Conservation (phyloP, 2,113 vertebrate species). For the Tachycineta bicolor region DNA sequence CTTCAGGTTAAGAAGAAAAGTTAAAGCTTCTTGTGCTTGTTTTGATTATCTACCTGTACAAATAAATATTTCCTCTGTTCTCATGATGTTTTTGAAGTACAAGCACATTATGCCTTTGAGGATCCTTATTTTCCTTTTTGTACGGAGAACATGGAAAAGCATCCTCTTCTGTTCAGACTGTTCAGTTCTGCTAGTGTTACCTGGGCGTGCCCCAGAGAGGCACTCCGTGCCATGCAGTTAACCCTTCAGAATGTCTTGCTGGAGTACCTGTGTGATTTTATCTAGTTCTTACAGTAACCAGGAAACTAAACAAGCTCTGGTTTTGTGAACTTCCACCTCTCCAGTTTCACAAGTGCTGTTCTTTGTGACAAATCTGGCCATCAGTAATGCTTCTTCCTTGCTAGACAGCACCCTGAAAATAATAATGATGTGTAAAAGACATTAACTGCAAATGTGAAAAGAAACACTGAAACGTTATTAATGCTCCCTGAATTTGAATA, state of each 20-base stretch:
- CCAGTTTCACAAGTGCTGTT: background rate
- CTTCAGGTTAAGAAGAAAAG: background rate
- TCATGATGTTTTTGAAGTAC: background rate
- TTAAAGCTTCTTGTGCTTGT: background rate
- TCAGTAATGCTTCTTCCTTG: background rate
- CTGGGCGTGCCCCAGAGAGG: background rate
- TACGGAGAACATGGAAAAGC: background rate
- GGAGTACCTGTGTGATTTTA: background rate
- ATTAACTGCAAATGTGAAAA: background rate
- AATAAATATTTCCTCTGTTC: background rate
- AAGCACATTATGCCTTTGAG: background rate
- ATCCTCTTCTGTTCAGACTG: background rate
- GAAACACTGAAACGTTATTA: background rate
- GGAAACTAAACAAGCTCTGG: background rate
- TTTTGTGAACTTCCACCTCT: background rate
- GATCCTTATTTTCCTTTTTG: background rate
- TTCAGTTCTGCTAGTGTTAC: background rate
- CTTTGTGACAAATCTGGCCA: background rate
- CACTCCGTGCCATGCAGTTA: fast-evolving
- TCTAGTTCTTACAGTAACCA: background rate
- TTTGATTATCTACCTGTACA: background rate
- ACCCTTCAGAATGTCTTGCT: background rate
- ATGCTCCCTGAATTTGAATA: background rate
- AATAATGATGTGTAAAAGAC: background rate
- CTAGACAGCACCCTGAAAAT: background rate